Evolutionary conservation across 2,888 invertebrate genomes (phyloP).

Genomic region (Cylloceria caligata): DNA sequence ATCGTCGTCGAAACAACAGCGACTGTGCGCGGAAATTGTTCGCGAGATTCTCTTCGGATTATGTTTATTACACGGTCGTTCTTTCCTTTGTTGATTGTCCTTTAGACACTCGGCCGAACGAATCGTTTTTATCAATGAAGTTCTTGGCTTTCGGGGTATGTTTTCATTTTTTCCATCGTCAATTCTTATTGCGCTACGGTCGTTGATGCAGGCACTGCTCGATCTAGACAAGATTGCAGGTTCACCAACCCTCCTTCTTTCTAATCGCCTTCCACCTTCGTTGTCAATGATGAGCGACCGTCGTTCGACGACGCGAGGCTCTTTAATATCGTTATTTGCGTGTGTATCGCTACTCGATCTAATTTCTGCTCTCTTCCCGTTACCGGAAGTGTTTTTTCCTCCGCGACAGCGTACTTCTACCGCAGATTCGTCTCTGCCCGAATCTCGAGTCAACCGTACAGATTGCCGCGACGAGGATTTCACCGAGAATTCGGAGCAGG

Average conservation of each 20-base stretch:
- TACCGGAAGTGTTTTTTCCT: background rate
- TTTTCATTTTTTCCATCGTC: background rate
- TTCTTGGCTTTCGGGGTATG: background rate
- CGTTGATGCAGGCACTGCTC: conserved; percentile 8
- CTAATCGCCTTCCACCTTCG: background rate
- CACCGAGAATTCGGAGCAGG: conserved; percentile 3
- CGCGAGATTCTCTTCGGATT: conserved; percentile 43
- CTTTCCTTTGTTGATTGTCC: background rate
- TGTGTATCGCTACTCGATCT: conserved; percentile 21
- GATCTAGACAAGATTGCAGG: background rate
- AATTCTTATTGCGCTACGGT: background rate
- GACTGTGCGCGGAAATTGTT: conserved; percentile 58
- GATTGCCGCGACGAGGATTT: background rate
- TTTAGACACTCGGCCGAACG: conserved; percentile 10
- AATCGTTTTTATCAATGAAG: conserved; percentile 1
- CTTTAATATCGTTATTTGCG: background rate
- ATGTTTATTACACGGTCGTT: background rate
- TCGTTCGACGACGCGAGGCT: background rate
- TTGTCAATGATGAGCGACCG: background rate
- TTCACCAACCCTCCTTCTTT: background rate
- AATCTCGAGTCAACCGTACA: conserved; percentile 7
- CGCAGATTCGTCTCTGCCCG: conserved; percentile 21
- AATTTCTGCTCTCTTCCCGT: background rate
- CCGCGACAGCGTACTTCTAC: conserved; percentile 4
- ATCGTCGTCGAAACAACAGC: conserved; percentile 35